These are phyloP conservation scores for Oegoconia quadripuncta DNA, from an alignment of 2,888 invertebrate genomes.

Conservation along the genomic window DNA sequence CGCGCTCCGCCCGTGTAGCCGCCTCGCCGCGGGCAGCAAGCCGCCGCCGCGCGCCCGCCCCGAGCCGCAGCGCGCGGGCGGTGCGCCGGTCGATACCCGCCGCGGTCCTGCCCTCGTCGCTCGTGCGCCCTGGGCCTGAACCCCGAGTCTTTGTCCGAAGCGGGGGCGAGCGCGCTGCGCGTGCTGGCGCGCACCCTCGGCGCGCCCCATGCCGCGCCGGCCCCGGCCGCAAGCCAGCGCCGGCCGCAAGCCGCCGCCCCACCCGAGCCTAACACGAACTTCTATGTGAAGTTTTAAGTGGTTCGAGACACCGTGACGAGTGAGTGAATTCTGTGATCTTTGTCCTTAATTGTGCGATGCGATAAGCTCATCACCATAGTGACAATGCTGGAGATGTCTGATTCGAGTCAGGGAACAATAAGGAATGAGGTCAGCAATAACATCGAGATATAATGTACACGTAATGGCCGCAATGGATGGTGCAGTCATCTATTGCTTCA, in stretches of 20 bases:
- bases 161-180: conserved; percentile 20
- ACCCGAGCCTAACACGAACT: conserved; percentile 1
- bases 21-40: conserved; percentile 34
- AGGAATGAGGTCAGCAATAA: no score
- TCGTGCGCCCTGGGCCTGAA: conserved; percentile 18
- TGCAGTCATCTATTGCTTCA: no score
- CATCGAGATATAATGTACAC: no score
- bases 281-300: conserved; percentile 5
- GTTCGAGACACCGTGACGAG: conserved; percentile 9
- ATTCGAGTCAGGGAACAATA: not conserved
- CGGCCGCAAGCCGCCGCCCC: conserved; percentile 11
- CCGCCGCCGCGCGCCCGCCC: conserved; percentile 39
- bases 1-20: conserved; percentile 27
- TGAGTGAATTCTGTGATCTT: conserved; percentile 18
- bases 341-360: conserved; percentile 7
- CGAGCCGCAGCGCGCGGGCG: conserved; percentile 22
- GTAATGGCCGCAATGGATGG: no score
- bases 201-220: conserved; percentile 2
- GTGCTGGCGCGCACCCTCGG: conserved; percentile 7
- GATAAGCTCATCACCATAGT: not conserved
- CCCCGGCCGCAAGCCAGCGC: conserved; percentile 14
- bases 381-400: not conserved
- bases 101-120: conserved; percentile 26
- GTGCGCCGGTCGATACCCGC: conserved; percentile 30
- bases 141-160: no score